A percentile compares a stretch with the other conserved stretches of the same genome.
Conservation (phyloP, 1,140 invertebrate genomes). For the Cydia fagiglandana region DNA sequence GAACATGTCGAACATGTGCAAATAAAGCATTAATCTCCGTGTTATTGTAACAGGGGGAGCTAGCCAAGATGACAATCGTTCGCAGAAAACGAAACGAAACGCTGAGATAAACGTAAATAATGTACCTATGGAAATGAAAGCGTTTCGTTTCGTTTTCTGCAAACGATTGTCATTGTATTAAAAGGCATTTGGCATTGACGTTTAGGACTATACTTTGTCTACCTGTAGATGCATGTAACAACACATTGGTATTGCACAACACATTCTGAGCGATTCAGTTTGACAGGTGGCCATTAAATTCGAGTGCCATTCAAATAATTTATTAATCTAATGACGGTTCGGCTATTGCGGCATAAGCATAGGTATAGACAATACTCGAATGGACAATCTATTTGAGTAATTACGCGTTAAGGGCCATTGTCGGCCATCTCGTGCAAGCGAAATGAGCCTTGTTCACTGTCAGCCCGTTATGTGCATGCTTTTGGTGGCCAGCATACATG, state of each 20-base stretch:
- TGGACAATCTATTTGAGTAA: constrained; percentile 79
- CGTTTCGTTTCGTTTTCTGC: too few species aligned
- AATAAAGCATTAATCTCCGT: too few species aligned
- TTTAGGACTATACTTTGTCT: too few species aligned
- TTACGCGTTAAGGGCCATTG: constrained; percentile 77
- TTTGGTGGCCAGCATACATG: constrained; percentile 47
- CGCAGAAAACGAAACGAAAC: too few species aligned
- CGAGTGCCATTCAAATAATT: constrained; percentile 47
- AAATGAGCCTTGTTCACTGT: constrained; percentile 74
- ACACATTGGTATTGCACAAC: background rate
- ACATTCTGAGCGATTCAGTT: constrained; percentile 1
- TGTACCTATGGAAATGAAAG: too few species aligned
- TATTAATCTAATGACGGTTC: constrained; percentile 49
- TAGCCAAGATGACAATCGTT: too few species aligned
- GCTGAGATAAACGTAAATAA: too few species aligned
- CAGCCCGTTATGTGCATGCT: constrained; percentile 64
- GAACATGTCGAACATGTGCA: background rate
- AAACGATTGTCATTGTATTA: too few species aligned
- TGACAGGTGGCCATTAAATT: constrained; percentile 33
- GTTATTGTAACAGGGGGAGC: too few species aligned
- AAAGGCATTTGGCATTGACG: too few species aligned
- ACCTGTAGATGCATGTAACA: background rate
- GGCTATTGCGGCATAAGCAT: constrained; percentile 42
- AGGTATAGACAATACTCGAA: constrained; percentile 71
- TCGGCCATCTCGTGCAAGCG: constrained; percentile 73